These are phyloP conservation scores for Rotaria macrura DNA, from an alignment of 2,888 invertebrate genomes.

Conservation along the genomic window DNA sequence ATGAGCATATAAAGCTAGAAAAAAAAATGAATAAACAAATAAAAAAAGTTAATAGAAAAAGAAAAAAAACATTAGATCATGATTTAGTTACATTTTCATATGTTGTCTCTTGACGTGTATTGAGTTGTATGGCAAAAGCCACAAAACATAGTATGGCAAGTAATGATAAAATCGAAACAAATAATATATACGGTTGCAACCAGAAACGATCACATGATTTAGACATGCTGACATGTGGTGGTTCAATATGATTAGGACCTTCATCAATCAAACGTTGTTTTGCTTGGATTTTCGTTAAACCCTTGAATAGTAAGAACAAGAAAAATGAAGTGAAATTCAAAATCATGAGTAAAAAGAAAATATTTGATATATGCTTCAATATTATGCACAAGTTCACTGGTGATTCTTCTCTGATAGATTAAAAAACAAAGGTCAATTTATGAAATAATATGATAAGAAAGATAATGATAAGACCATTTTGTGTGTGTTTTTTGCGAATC, in stretches of 20 bases:
- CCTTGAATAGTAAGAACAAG: too few relatives aligned
- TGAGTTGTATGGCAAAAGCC: not conserved
- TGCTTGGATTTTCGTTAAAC: conserved; percentile 1
- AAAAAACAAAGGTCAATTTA: not conserved
- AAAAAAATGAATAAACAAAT: not conserved
- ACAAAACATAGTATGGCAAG: not conserved
- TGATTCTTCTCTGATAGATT: not conserved
- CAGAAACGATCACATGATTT: conserved; percentile 13
- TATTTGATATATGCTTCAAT: too few relatives aligned
- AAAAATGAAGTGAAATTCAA: too few relatives aligned
- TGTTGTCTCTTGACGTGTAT: not conserved
- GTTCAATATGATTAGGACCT: conserved; percentile 16
- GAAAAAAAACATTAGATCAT: too few relatives aligned
- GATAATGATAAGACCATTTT: too few relatives aligned
- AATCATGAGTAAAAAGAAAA: too few relatives aligned
- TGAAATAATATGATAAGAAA: too few relatives aligned
- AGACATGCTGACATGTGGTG: conserved; percentile 3
- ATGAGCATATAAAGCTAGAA: conserved; percentile 9
- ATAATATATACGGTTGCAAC: not conserved
- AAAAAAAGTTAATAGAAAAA: too few relatives aligned
- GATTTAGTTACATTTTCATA: not conserved
- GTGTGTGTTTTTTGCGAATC: too few relatives aligned
- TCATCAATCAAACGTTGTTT: conserved; percentile 8
- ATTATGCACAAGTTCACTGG: too few relatives aligned
- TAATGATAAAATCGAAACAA: not conserved